These are phyloP conservation scores for Epistrophe grossulariae DNA, from an alignment of 2,888 invertebrate genomes.

Conservation along the genomic window DNA sequence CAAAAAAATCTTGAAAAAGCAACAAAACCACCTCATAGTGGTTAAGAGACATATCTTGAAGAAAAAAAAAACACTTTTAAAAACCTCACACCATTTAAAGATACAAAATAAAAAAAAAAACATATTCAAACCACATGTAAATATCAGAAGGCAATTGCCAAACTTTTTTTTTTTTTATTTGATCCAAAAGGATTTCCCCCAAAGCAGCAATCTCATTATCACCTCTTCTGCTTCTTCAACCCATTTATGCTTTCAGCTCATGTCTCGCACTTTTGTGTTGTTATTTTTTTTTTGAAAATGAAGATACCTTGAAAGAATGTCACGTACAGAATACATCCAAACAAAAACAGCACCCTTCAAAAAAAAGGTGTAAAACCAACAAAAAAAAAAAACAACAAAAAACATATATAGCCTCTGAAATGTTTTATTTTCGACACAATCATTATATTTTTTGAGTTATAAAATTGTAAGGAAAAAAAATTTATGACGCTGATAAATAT, in stretches of 20 bases:
- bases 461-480: background rate
- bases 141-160: constrained; percentile 42
- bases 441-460: background rate
- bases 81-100: constrained; percentile 5
- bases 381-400: background rate
- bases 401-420: background rate
- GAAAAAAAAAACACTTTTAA: constrained; percentile 4
- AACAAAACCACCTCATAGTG: constrained; percentile 9
- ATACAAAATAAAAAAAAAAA: constrained; percentile 1
- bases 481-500: background rate
- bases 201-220: constrained; percentile 43
- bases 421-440: constrained; percentile 29
- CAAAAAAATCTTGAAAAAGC: background rate
- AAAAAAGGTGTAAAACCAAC: constrained; percentile 1
- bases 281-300: constrained; percentile 2
- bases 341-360: constrained; percentile 2
- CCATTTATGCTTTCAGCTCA: constrained; percentile 36
- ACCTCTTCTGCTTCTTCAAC: constrained; percentile 40
- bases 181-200: constrained; percentile 24
- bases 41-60: constrained; percentile 8
- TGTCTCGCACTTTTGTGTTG: constrained; percentile 31
- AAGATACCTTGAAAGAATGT: constrained; percentile 25
- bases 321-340: constrained; percentile 34
- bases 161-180: constrained; percentile 11
- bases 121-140: constrained; percentile 34